Base-by-base conservation (phyloP, 2,888 invertebrate species). In the Heteromurus nitidus region DNA sequence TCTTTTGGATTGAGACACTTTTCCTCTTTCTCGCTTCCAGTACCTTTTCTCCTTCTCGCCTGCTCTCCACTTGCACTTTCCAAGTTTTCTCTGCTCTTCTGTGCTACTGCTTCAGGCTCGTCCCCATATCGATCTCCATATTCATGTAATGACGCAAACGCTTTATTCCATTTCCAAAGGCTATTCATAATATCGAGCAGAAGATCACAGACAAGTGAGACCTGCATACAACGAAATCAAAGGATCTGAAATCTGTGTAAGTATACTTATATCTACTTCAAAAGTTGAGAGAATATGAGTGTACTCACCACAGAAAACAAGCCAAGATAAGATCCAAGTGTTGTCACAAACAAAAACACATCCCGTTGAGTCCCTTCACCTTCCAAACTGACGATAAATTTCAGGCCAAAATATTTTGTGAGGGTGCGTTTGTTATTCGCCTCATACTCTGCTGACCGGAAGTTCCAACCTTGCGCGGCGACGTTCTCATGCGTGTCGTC, bases 241-340 rank as follows among this genome's bases (percentile, higher is more conserved):
- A 36, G 5, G 36, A n/a, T n/a, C 13, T 36, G 13, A n/a, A n/a
- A n/a, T n/a, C n/a, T n/a, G n/a, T n/a, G n/a, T n/a, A n/a, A n/a
- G n/a, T n/a, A n/a, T n/a, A n/a, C n/a, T n/a, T n/a, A n/a, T n/a
- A n/a, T n/a, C n/a, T n/a, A n/a, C n/a, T 36, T 9, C 36, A 36
- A 36, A 36, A 36, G 7, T 13, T 36, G 13, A 36, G 13, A 36
- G 5, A 36, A 13, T 36, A 13, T 5, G 7, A 13, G 5, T 20
- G 5, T 5, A 16, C 24, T 3, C n/a, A 91, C 91, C 31, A 91
- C 81, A 69, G 89, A 89, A 67, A 91, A 87, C 9, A 91, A 87
- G 13, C 90, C 91, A 42, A 91, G 83, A 53, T 91, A 91, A 83
- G 91, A 90, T 67, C 91, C 91, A 69, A 91, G 87, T 82, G 90